A percentile compares a stretch with the other conserved stretches of the same genome.
Evolutionary conservation across 2,797 vertebrate genomes (phyloP).

Genomic region (Squalus acanthias): DNA sequence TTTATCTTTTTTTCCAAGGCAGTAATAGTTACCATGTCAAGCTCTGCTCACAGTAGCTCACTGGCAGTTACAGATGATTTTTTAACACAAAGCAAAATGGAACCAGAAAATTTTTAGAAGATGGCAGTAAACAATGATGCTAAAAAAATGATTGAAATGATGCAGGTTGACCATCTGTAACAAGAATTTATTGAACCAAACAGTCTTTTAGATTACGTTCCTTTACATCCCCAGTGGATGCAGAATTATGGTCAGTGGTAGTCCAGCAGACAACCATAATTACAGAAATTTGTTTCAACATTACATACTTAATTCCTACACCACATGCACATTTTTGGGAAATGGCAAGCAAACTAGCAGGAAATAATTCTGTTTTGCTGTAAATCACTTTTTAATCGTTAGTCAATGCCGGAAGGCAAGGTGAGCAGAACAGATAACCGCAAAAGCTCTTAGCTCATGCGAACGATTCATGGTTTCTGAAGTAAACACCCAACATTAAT

Average conservation of each 20-base stretch:
- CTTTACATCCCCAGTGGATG: neutral
- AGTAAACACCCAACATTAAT: neutral
- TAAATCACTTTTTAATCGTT: neutral
- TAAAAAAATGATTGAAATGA: conserved; percentile 10
- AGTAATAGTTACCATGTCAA: neutral
- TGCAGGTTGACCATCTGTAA: neutral
- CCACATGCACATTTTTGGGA: neutral
- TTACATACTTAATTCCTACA: neutral
- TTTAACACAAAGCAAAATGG: neutral
- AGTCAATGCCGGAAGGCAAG: neutral
- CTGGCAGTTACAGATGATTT: neutral
- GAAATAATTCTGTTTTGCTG: conserved; percentile 25
- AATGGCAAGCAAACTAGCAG: neutral
- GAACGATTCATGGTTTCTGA: neutral
- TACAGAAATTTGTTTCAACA: neutral
- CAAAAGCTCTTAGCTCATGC: neutral
- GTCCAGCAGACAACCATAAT: neutral
- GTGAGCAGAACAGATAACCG: neutral
- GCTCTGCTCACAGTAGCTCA: conserved; percentile 12
- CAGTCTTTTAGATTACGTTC: neutral
- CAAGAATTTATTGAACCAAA: neutral
- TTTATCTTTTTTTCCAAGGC: conserved; percentile 24
- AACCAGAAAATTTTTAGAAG: neutral
- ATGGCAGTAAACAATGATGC: neutral
- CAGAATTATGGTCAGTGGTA: neutral